These are phyloP conservation scores for Neuroscelio doddi DNA, from an alignment of 2,888 invertebrate genomes.

Conservation along the genomic window DNA sequence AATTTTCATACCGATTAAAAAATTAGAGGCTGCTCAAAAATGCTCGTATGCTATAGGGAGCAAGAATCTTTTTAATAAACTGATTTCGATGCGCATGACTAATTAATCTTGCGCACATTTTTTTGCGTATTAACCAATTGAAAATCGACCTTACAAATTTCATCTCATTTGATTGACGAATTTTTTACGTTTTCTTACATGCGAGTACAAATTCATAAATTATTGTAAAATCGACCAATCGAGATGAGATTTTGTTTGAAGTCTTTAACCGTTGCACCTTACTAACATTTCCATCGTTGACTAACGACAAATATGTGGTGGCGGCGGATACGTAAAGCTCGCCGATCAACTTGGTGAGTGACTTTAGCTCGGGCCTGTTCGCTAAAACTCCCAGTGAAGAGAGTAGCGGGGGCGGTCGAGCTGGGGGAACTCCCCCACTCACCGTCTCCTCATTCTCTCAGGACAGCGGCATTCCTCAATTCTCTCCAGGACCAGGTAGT, in stretches of 20 bases:
- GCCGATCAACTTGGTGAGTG: slow-evolving; percentile 93
- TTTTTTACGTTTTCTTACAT: background rate
- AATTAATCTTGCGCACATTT: slow-evolving; percentile 10
- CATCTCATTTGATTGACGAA: slow-evolving; percentile 42
- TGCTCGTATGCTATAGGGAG: slow-evolving; percentile 16
- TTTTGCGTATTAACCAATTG: slow-evolving; percentile 11
- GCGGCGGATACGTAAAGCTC: slow-evolving; percentile 77
- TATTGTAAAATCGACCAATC: slow-evolving; percentile 38
- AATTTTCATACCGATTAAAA: slow-evolving; percentile 1
- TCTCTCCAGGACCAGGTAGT: slow-evolving; percentile 68
- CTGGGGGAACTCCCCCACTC: slow-evolving; percentile 78
- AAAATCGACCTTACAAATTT: slow-evolving; percentile 13
- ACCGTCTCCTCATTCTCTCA: slow-evolving; percentile 73
- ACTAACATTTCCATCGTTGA: slow-evolving; percentile 47
- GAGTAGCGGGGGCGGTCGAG: slow-evolving; percentile 78
- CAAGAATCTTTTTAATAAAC: no score
- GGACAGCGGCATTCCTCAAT: slow-evolving; percentile 69
- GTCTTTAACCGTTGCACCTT: slow-evolving; percentile 3
- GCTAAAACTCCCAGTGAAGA: slow-evolving; percentile 95
- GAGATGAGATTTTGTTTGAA: slow-evolving; percentile 26
- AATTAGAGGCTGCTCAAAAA: slow-evolving; percentile 16
- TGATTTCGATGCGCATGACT: slow-evolving; percentile 17
- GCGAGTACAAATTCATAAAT: background rate
- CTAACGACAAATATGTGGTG: slow-evolving; percentile 65
- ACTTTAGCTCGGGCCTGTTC: slow-evolving; percentile 96